Percentiles rank a stretch among this genome's conserved stretches.
Conservation (phyloP, 2,888 invertebrate species). For the Alloplasta piceator region DNA sequence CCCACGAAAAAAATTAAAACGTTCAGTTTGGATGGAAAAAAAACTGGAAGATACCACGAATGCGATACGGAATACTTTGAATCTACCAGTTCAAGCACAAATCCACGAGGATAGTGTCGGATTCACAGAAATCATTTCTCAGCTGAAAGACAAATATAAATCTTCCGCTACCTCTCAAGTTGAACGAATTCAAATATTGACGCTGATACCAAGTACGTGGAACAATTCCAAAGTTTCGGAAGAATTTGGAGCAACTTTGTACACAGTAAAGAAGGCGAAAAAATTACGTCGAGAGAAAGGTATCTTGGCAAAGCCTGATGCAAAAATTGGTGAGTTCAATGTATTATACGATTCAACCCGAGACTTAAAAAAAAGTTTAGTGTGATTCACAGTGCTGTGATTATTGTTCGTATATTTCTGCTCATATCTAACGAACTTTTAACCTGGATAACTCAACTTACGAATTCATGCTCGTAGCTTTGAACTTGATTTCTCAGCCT, state of each 20-base stretch:
- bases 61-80: not conserved
- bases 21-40: not conserved
- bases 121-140: not conserved
- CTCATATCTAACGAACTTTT: slow-evolving; percentile 41
- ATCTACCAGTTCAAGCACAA: not conserved
- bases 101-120: not conserved
- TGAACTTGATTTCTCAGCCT: slow-evolving; percentile 8
- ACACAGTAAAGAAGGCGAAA: slow-evolving; percentile 27
- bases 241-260: slow-evolving; percentile 15
- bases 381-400: slow-evolving; percentile 12
- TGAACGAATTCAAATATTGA: slow-evolving; percentile 26
- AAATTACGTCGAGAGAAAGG: slow-evolving; percentile 14
- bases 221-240: slow-evolving; percentile 4
- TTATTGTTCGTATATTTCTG: slow-evolving; percentile 3
- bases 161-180: not conserved
- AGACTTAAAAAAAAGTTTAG: slow-evolving; percentile 17
- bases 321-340: slow-evolving; percentile 29
- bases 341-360: not conserved
- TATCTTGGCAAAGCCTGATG: slow-evolving; percentile 13
- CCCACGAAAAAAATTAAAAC: slow-evolving; percentile 5
- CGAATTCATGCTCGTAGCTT: slow-evolving; percentile 2
- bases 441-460: slow-evolving; percentile 5
- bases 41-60: not conserved
- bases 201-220: slow-evolving; percentile 9
- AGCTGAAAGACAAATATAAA: slow-evolving; percentile 21